Evolutionary conservation across 2,113 vertebrate species (phyloP), one percentile per base, ranked within the genome.

Genomic region (Cricetomys ansorgei): DNA sequence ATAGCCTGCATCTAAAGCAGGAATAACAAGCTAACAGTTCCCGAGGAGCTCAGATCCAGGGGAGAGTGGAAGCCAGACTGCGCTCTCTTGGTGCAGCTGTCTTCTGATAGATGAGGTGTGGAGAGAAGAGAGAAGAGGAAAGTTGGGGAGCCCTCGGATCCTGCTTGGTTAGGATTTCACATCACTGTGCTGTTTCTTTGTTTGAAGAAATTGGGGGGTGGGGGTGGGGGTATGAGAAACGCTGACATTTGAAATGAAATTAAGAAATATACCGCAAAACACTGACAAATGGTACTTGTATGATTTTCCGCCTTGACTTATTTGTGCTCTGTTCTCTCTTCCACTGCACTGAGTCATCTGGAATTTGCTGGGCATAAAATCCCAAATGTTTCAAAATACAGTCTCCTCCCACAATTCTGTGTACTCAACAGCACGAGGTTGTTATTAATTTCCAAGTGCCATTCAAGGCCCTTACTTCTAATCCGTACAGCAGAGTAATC

Each of bases 181-280:
- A 64, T 17, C 43, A 45, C 4, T 5, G 50, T 15, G 59, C 55
- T 43, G 57, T 65, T 73, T 57, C 29, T 93, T 94, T 65, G 81
- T 79, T 48, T 73, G 77, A 95, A 89, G 92, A 76, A 59, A 91
- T 91, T 95, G 81, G 34, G 79, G 23, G 6, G 77, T n/a, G n/a
- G n/a, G n/a, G n/a, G n/a, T 85, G 88, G 76, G 65, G 50, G 31
- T 57, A 93, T 93, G 86, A 91, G 76, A 86, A 86, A 89, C 19
- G 17, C n/a, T 77, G 57, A 64, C 50, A 87, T 76, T 91, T 90
- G 64, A 91, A 94, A 80, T 95, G 34, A 96, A 96, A 95, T 86
- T 80, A 1, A 29, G 76, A 94, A 93, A 83, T 64, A 73, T 3
- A 57, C 15, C 72, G 83, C 31, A 80, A 86, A 89, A 73, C 67